These are phyloP conservation scores for Hypotaenidia okinawae DNA, from an alignment of 2,797 vertebrate species.

Conservation along the genomic window DNA sequence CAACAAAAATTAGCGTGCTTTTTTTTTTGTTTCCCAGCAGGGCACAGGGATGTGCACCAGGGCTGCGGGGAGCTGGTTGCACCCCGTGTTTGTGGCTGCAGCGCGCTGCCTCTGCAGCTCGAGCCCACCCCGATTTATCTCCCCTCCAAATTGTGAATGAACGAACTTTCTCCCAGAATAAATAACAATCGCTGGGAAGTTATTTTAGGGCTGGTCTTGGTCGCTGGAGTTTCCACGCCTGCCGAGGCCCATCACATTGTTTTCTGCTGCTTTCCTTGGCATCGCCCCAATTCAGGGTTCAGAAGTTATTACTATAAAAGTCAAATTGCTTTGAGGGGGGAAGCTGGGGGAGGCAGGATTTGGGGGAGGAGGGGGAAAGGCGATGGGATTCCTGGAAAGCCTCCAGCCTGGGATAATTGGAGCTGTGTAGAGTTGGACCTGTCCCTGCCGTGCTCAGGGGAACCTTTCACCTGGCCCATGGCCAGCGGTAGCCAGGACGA, in stretches of 20 bases:
- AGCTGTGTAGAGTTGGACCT: slow-evolving; percentile 2
- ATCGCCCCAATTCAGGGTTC: slow-evolving; percentile 56
- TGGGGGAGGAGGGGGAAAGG: not conserved
- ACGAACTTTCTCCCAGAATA: slow-evolving; percentile 69
- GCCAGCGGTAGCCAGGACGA: not conserved
- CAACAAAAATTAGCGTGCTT: not conserved
- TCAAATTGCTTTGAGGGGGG: slow-evolving; percentile 62
- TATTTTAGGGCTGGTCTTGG: slow-evolving; percentile 67
- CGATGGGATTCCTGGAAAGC: slow-evolving; percentile 52
- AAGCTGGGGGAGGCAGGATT: not conserved
- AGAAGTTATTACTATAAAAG: slow-evolving; percentile 73
- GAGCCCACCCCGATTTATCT: not conserved
- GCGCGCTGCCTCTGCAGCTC: not conserved
- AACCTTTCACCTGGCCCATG: slow-evolving; percentile 4
- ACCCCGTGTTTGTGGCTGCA: not conserved
- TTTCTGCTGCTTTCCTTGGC: slow-evolving; percentile 70
- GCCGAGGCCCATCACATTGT: slow-evolving; percentile 71
- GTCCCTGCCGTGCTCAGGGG: not conserved
- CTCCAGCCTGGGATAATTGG: slow-evolving; percentile 51
- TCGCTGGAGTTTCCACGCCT: slow-evolving; percentile 61
- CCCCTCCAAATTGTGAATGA: slow-evolving; percentile 62
- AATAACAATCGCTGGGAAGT: slow-evolving; percentile 64
- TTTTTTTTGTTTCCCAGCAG: not conserved
- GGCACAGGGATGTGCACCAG: not conserved
- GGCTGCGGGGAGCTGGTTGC: not conserved